These are phyloP conservation scores for Clepsis dumicolana DNA, from an alignment of 2,888 invertebrate species.

Conservation along the genomic window DNA sequence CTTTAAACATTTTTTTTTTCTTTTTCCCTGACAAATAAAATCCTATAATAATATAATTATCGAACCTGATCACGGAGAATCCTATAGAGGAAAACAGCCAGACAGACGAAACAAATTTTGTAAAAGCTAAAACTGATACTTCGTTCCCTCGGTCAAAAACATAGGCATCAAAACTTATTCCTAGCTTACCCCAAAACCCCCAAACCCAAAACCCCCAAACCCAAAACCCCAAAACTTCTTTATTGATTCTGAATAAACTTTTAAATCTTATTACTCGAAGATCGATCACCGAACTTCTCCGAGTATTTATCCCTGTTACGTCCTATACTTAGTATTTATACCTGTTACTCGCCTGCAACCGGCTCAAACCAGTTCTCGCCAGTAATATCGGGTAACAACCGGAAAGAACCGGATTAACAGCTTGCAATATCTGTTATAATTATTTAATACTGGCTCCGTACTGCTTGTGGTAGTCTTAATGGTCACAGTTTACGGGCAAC, in stretches of 20 bases:
- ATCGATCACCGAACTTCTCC: background rate
- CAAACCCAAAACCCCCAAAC: background rate
- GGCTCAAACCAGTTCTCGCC: constrained; percentile 47
- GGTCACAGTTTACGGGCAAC: constrained; percentile 22
- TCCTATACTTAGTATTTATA: constrained; percentile 8
- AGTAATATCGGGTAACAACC: constrained; percentile 50
- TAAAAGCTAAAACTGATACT: too few species aligned
- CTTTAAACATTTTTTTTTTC: too few species aligned
- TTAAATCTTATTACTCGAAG: background rate
- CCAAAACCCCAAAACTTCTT: constrained; percentile 5
- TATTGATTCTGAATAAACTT: constrained; percentile 7
- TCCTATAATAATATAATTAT: too few species aligned
- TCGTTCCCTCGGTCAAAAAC: too few species aligned
- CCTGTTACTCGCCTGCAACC: constrained; percentile 6
- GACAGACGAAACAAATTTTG: too few species aligned
- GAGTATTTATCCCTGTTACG: constrained; percentile 4
- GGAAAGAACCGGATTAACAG: constrained; percentile 52
- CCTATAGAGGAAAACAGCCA: too few species aligned
- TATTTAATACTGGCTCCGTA: constrained; percentile 36
- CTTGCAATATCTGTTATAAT: constrained; percentile 55
- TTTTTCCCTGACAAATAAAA: too few species aligned
- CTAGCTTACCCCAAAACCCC: background rate
- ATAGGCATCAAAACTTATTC: constrained; percentile 9
- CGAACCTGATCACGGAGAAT: too few species aligned
- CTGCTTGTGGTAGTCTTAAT: constrained; percentile 21